Conservation (phyloP, 2,888 invertebrate species). For the Ariolimax columbianus region DNA sequence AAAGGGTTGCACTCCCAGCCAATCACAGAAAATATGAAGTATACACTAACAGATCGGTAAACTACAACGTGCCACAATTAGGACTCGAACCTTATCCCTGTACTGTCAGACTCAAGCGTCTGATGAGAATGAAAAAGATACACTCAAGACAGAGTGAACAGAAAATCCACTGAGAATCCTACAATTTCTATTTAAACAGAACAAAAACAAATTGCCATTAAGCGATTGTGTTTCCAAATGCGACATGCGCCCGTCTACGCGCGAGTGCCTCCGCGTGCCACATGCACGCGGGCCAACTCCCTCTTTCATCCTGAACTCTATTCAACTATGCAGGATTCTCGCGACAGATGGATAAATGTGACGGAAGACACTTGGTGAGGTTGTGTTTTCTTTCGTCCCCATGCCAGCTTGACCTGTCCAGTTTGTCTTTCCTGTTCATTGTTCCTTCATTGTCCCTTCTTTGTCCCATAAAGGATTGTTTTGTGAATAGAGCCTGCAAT, state of each 20-base stretch:
- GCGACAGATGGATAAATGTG: conserved; percentile 48
- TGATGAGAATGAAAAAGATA: too few species aligned
- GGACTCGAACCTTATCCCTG: too few species aligned
- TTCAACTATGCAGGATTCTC: neutral
- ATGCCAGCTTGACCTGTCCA: conserved; percentile 29
- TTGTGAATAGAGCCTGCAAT: conserved; percentile 6
- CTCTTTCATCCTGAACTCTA: neutral
- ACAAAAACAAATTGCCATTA: neutral
- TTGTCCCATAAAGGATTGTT: conserved; percentile 11
- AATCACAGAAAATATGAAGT: too few species aligned
- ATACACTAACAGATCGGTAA: too few species aligned
- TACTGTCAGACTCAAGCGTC: too few species aligned
- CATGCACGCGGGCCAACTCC: neutral
- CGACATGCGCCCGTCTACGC: conserved; percentile 17
- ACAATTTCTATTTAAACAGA: neutral
- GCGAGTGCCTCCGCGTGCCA: neutral
- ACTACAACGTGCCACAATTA: too few species aligned
- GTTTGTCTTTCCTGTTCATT: conserved; percentile 27
- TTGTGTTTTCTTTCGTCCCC: conserved; percentile 25
- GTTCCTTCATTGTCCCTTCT: too few species aligned
- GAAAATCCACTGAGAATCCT: neutral
- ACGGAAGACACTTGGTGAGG: conserved; percentile 21
- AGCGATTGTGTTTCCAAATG: conserved; percentile 6
- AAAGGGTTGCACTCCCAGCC: too few species aligned
- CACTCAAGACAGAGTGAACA: too few species aligned